phyloP scores from a whole-genome alignment of 2,797 vertebrate species.

The Anguilla pacifica region DNA sequence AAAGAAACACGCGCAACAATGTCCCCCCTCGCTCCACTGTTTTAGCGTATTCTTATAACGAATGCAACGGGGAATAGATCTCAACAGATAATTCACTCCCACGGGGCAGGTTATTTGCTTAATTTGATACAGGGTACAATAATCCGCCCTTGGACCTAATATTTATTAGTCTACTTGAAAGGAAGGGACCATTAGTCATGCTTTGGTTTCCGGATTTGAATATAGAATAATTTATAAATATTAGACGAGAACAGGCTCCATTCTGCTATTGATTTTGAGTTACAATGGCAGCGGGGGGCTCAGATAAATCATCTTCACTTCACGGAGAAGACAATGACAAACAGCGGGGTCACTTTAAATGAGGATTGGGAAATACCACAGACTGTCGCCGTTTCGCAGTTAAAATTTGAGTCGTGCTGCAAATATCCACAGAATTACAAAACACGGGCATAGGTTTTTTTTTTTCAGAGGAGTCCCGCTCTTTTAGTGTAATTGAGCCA shows the following conservation, averaged over 20 bases:
- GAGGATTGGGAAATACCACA: background rate
- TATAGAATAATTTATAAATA: slow-evolving; percentile 4
- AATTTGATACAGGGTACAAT: background rate
- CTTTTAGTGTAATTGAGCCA: background rate
- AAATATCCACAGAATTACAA: background rate
- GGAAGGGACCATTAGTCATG: background rate
- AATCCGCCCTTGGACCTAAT: background rate
- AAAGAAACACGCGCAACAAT: background rate
- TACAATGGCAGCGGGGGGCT: background rate
- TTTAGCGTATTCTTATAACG: background rate
- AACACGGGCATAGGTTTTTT: background rate
- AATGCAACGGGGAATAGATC: background rate
- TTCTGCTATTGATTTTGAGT: background rate
- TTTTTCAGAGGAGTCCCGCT: background rate
- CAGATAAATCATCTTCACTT: background rate
- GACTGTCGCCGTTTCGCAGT: background rate
- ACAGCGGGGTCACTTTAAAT: background rate
- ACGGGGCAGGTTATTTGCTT: background rate
- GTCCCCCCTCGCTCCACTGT: background rate
- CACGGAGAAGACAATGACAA: background rate
- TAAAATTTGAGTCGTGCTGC: background rate
- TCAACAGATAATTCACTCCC: slow-evolving; percentile 4
- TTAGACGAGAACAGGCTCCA: background rate
- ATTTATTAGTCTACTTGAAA: slow-evolving; percentile 8
- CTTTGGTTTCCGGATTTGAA: background rate